phyloP scores from a whole-genome alignment of 2,888 invertebrate species.

The Adelognathus sp. region DNA sequence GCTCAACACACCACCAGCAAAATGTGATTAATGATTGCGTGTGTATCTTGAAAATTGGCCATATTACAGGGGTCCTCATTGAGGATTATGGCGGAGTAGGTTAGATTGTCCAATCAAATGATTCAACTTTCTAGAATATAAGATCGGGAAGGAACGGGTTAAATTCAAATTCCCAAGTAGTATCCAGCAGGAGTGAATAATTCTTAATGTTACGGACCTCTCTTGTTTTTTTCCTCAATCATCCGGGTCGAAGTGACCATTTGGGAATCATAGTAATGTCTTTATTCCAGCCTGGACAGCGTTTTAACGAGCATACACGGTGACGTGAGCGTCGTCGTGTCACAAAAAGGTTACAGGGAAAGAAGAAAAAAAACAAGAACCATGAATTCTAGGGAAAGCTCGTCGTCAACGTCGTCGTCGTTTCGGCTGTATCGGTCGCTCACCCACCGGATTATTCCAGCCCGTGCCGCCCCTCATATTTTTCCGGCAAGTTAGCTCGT shows the following conservation, averaged over 20 bases:
- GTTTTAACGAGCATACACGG: constrained; percentile 39
- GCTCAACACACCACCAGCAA: no score
- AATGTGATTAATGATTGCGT: neutral
- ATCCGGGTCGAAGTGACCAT: neutral
- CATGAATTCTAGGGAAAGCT: constrained; percentile 32
- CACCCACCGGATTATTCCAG: constrained; percentile 45
- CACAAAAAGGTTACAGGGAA: constrained; percentile 29
- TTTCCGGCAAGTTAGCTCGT: constrained; percentile 43
- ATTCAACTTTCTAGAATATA: no score
- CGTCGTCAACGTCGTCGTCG: constrained; percentile 19
- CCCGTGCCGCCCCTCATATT: constrained; percentile 54
- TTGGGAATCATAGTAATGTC: constrained; percentile 35
- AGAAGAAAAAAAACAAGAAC: neutral
- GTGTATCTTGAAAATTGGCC: neutral
- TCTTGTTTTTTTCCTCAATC: neutral
- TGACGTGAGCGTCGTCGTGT: constrained; percentile 18
- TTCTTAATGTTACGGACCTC: no score
- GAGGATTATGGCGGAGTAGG: no score
- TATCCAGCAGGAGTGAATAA: no score
- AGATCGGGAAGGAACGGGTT: no score
- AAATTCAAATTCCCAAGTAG: no score
- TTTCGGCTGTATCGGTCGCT: constrained; percentile 13
- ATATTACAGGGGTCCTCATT: no score
- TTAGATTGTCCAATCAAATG: no score
- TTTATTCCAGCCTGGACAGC: constrained; percentile 18